Evolutionary conservation across 2,797 vertebrate genomes (phyloP).

Genomic region (Chiroxiphia lanceolata): DNA sequence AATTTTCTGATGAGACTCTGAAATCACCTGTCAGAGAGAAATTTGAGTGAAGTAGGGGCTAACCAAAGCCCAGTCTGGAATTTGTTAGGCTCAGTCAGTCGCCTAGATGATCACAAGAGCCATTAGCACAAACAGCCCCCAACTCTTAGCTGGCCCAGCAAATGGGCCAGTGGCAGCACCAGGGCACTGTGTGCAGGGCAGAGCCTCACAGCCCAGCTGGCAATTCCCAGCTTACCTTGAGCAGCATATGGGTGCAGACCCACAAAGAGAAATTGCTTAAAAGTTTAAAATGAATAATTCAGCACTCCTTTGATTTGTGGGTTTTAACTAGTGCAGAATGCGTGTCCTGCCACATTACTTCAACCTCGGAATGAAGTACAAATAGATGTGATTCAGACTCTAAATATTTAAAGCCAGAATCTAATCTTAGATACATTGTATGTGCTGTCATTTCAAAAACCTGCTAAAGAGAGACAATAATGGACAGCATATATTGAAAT

Average conservation of each 20-base stretch:
- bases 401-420: conserved; percentile 63
- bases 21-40: neutral
- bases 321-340: conserved; percentile 7
- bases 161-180: fast-evolving
- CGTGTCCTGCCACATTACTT: conserved; percentile 18
- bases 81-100: fast-evolving
- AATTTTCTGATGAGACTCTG: neutral
- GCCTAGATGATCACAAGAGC: neutral
- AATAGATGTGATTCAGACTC: conserved; percentile 26
- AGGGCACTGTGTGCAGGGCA: neutral
- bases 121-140: neutral
- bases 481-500: conserved; percentile 32
- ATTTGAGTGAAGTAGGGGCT: neutral
- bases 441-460: conserved; percentile 41
- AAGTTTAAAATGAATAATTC: conserved; percentile 36
- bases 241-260: neutral
- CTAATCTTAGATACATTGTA: conserved; percentile 57
- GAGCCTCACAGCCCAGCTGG: neutral
- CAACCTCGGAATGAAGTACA: conserved; percentile 48
- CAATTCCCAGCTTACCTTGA: neutral
- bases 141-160: neutral
- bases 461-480: neutral
- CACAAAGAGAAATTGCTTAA: neutral
- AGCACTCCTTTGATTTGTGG: neutral
- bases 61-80: neutral